A percentile compares a stretch with the other conserved stretches of the same genome.
Evolutionary conservation across 53 echinoderm and acorn worm species (phyloP).

Genomic region (Crossaster papposus): DNA sequence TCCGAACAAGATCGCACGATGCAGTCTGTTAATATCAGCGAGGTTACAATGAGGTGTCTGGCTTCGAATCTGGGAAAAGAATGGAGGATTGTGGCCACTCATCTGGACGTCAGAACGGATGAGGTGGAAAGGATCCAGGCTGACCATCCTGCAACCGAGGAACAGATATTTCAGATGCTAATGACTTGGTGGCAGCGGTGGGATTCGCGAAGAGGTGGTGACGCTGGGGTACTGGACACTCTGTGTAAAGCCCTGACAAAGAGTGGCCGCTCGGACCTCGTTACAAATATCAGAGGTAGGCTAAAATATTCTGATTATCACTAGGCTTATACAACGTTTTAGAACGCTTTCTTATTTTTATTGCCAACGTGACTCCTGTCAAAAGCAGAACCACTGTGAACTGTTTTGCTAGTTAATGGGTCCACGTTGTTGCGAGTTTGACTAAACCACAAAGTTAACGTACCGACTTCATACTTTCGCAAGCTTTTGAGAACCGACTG

Average conservation of each 20-base stretch:
- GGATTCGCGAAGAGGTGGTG: not conserved
- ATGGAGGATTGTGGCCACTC: not conserved
- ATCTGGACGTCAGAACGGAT: not conserved
- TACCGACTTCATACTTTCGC: too few relatives aligned
- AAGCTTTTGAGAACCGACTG: too few relatives aligned
- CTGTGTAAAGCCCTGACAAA: not conserved
- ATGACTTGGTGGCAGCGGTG: slow-evolving; percentile 25
- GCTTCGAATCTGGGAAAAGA: not conserved
- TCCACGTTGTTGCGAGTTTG: too few relatives aligned
- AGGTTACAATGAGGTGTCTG: not conserved
- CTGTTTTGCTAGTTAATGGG: too few relatives aligned
- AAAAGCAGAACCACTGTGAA: too few relatives aligned
- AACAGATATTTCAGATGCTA: slow-evolving; percentile 19
- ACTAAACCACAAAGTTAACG: too few relatives aligned
- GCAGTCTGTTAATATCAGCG: not conserved
- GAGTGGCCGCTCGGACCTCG: too few relatives aligned
- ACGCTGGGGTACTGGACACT: not conserved
- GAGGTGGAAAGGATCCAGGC: not conserved
- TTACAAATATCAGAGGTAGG: not conserved
- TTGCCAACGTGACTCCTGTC: too few relatives aligned
- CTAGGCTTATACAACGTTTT: too few relatives aligned
- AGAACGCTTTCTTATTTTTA: too few relatives aligned
- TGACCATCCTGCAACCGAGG: not conserved
- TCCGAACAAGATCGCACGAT: too few relatives aligned
- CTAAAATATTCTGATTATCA: not conserved